These are phyloP conservation scores for Plebejus melissa DNA, from an alignment of 2,888 invertebrate genomes.

Conservation along the genomic window DNA sequence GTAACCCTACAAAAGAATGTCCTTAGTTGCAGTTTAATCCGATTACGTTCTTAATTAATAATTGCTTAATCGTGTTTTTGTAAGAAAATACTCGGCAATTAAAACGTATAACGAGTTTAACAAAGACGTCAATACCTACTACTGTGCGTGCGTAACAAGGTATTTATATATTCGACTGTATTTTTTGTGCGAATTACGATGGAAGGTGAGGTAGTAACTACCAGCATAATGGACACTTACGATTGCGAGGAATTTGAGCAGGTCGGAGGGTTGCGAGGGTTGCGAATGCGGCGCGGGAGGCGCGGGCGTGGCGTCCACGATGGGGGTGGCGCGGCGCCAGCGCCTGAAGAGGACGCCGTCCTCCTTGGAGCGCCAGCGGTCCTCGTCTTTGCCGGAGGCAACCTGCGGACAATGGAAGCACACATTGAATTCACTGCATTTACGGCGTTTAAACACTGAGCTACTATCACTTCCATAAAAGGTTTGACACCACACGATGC, in stretches of 20 bases:
- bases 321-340: conserved; percentile 61
- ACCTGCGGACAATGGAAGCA: conserved; percentile 70
- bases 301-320: conserved; percentile 51
- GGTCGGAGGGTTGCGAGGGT: conserved; percentile 66
- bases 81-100: conserved; percentile 21
- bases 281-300: conserved; percentile 50
- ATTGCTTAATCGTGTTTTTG: conserved; percentile 2
- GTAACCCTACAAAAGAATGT: not conserved
- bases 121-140: conserved; percentile 12
- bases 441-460: conserved; percentile 40
- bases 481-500: conserved; percentile 50
- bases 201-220: not conserved
- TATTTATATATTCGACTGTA: not conserved
- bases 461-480: conserved; percentile 42
- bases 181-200: not conserved
- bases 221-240: conserved; percentile 76
- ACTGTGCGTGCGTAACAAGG: not conserved
- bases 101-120: conserved; percentile 27
- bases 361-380: conserved; percentile 69
- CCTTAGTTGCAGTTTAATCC: not conserved
- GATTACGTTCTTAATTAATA: not conserved
- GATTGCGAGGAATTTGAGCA: conserved; percentile 87
- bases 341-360: conserved; percentile 70
- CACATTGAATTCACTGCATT: conserved; percentile 24
- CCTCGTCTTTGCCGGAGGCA: conserved; percentile 73